A percentile compares a stretch with the other conserved stretches of the same genome.
phyloP scores from a whole-genome alignment of 2,888 invertebrate species.

The Keiferia lycopersicella region DNA sequence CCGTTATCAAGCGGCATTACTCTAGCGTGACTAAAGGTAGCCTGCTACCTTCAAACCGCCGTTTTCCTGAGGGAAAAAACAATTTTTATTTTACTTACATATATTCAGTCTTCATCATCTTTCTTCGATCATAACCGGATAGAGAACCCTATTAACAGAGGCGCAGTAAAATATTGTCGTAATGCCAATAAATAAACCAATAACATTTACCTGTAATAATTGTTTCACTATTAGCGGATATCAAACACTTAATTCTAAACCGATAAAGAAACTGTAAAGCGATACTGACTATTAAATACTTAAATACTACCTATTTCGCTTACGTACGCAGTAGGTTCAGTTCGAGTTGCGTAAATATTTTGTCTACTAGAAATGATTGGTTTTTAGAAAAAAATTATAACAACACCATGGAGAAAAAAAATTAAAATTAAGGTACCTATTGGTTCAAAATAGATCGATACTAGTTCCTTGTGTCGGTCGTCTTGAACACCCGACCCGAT shows the following conservation, averaged over 20 bases:
- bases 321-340: background rate
- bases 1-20: too few relatives aligned
- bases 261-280: conserved; percentile 27
- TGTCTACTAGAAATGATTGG: too few relatives aligned
- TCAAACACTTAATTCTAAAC: conserved; percentile 19
- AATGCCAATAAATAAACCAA: conserved; percentile 38
- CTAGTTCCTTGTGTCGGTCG: too few relatives aligned
- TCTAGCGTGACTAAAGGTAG: too few relatives aligned
- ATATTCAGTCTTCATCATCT: background rate
- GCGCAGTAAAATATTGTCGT: conserved; percentile 1
- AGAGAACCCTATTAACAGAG: background rate
- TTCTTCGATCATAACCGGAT: background rate
- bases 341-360: background rate
- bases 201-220: conserved; percentile 47
- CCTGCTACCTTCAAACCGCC: too few relatives aligned
- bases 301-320: background rate
- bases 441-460: too few relatives aligned
- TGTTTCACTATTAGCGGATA: conserved; percentile 52
- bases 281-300: conserved; percentile 6
- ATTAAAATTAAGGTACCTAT: too few relatives aligned
- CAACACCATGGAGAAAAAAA: too few relatives aligned
- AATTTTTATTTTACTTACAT: too few relatives aligned
- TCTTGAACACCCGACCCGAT: too few relatives aligned
- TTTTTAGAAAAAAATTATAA: too few relatives aligned
- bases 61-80: too few relatives aligned